Base-by-base conservation (phyloP, 64 coral and sea anemone species). In the Dendrophyllia cribrosa region DNA sequence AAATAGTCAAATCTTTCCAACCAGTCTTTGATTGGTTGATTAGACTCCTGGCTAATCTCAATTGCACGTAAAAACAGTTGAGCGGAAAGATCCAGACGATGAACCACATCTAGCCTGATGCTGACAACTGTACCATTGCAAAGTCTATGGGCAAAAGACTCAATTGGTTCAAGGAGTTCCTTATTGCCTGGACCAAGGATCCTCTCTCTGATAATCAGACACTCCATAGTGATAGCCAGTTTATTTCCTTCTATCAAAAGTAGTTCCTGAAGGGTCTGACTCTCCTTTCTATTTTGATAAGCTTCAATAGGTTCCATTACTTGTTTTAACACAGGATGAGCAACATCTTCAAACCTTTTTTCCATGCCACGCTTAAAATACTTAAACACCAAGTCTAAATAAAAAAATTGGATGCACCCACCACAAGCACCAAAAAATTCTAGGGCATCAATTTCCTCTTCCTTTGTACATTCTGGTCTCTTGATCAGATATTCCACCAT, bases 401-500 rank as follows among this genome's bases (percentile, higher is more conserved):
- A 17, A 74, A 74, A 14, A 76, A 70, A 21, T 78, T 78, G 44
- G 88, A n/a, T n/a, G n/a, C n/a, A n/a, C n/a, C n/a, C 88, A 70
- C 80, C 46, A 20, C 75, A 70, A 6, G 88, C 88, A 3, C 88
- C 88, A 3, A 90, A 48, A 19, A 90, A 63, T 19, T 90, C 88
- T 45, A 90, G 58, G 49, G 76, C 58, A 19, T 51, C 69, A 56
- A 90, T 58, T 45, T 25, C n/a, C 43, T 90, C 72, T 81, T n/a
- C n/a, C n/a, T n/a, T n/a, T n/a, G n/a, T n/a, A n/a, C n/a, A n/a
- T n/a, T n/a, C n/a, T n/a, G n/a, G 76, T 5, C 50, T 23, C 11
- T 67, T 72, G 48, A 68, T 66, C 24, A 90, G 72, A 52, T 70
- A 90, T n/a, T 90, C 88, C 3, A 90, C 88, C 9, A 90, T 9